Base-by-base conservation (phyloP, 2,113 vertebrate genomes). In the Elachura formosa region DNA sequence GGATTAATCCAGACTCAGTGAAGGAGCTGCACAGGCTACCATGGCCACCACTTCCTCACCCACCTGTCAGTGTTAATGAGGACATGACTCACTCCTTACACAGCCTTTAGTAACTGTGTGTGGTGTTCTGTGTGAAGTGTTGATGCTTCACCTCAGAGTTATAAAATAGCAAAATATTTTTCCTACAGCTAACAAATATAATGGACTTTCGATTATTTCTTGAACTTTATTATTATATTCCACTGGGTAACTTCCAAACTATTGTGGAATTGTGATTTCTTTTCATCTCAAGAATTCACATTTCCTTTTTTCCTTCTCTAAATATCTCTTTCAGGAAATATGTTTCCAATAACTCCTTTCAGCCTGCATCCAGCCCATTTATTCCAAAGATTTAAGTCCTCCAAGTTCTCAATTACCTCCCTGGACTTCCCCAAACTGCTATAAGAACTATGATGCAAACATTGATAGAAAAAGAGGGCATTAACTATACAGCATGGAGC, bases 1-100 rank as follows among this genome's bases (percentile, higher is more conserved):
- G 34, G 25, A 26, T 12, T 0, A 1, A 7, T 26, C 14, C 21
- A 55, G 36, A 11, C 15, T 12, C 33, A 29, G 21, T 5, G 48
- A 67, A 38, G 21, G 11, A 62, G 18, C 38, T 63, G 61, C 49
- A 59, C 8, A 6, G 29, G 26, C 9, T 51, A 0, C 18, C 0
- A 0, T 19, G 66, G 21, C 34, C 54, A 28, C 19, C 25, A 41
- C 7, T 20, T 49, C 31, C 25, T 29, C 46, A 3, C 2, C 12
- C 36, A 34, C 4, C 14, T 20, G 6, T 4, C 31, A 15, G 1
- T 9, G 29, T 8, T 38, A 24, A 5, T 13, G 33, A 9, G 18
- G 40, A 38, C 12, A 21, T 0, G 1, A 11, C 6, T 11, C 16
- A 48, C 14, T 12, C 15, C 14, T 43, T 26, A 25, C 54, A 26